Conservation (phyloP, 30 jellyfish, hydroid and myxozoan genomes). For the Cassiopea andromeda region DNA sequence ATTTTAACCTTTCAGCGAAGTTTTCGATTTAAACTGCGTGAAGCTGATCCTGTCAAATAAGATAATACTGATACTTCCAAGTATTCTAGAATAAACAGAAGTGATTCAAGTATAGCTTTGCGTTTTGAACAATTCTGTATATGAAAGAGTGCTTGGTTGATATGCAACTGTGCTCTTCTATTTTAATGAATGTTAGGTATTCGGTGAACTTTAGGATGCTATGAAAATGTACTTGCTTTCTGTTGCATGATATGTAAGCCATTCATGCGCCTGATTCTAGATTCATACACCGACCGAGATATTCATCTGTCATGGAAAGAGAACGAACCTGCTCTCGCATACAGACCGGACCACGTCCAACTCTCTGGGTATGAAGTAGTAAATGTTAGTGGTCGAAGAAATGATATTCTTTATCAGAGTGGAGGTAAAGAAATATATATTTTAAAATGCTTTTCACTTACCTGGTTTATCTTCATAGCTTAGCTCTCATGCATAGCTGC, state of each 20-base stretch:
- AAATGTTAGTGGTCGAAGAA: not conserved
- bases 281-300: conserved; percentile 29
- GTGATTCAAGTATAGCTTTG: no score
- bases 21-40: no score
- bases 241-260: not conserved
- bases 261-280: not conserved
- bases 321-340: conserved; percentile 5
- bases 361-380: conserved; percentile 50
- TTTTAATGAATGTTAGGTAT: no score
- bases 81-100: no score
- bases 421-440: conserved; percentile 11
- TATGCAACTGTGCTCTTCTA: no score
- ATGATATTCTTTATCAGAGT: not conserved
- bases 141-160: no score
- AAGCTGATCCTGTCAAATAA: no score
- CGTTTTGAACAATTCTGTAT: no score
- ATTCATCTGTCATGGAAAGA: conserved; percentile 22
- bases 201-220: not conserved
- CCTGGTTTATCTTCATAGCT: not conserved
- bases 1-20: no score
- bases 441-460: not conserved
- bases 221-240: not conserved
- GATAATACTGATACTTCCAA: no score
- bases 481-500: not conserved
- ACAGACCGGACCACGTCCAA: conserved; percentile 30